Base-by-base conservation (phyloP, 2,888 invertebrate species). In the Rotaria socialis region DNA sequence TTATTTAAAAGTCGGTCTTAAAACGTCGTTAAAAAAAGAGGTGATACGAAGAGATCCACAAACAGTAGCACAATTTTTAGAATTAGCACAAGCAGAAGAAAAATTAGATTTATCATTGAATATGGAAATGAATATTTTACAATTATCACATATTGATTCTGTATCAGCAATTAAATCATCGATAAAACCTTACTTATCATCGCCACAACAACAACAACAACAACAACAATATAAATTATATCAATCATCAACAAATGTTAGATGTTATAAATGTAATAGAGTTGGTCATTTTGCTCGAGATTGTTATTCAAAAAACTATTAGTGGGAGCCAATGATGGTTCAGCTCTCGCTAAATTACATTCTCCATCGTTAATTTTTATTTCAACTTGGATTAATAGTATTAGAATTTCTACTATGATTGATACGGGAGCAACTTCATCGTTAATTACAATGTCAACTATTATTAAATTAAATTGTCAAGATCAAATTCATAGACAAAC, bases 301-400 rank as follows among this genome's bases (percentile, higher is more conserved):
- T n/a, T 58, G 10, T 58, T 58, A 58, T 58, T 58, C 58, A 58
- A 58, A 58, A 58, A 58, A 58, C 58, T 58, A 58, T 58, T 58
- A 58, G n/a, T 58, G 58, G 58, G 50, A 50, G 50, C 50, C 11
- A 50, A 50, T 50, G 50, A 50, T 50, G 52, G 52, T 52, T 10
- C 52, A 10, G 52, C 52, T 52, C 52, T 52, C 14, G 52, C 14
- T 6, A 52, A 10, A 14, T 10, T 52, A 6, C 16, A 52, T 16
- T 6, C 6, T 8, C 52, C 52, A 52, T 52, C 52, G 6, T 6
- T 11, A 10, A 52, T 52, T 11, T 52, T 52, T 52, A 52, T 52
- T 52, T 11, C 52, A 52, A 16, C 52, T 10, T 52, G 52, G 52
- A 52, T 52, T 14, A 6, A 52, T 52, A 52, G 14, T 16, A 52